Evolutionary conservation across 2,113 vertebrate genomes (phyloP).

Genomic region (Melanocharis versteri): DNA sequence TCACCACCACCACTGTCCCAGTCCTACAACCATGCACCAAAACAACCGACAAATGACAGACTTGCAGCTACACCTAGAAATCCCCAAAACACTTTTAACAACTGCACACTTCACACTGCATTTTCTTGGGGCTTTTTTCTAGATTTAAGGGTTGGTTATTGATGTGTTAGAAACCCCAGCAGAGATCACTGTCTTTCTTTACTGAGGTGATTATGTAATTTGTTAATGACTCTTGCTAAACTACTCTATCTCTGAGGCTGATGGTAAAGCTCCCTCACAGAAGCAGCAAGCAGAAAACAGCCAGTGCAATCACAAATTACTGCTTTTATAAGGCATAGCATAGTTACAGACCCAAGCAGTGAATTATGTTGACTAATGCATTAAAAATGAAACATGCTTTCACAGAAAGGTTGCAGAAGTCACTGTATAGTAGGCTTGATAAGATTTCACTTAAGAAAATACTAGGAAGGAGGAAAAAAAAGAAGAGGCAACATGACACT

Average conservation of each 20-base stretch:
- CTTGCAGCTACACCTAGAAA: not conserved
- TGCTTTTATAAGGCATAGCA: not conserved
- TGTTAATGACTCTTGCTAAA: not conserved
- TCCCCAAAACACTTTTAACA: rapidly evolving
- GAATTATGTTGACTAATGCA: not conserved
- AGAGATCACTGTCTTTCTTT: not conserved
- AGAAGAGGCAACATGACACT: not conserved
- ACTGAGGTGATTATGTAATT: not conserved
- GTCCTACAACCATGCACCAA: not conserved
- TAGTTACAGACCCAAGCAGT: not conserved
- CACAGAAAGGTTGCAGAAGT: not conserved
- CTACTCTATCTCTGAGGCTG: not conserved
- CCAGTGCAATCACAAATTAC: not conserved
- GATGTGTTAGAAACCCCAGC: not conserved
- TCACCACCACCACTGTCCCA: not conserved
- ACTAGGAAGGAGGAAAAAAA: too few relatives aligned
- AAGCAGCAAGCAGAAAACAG: not conserved
- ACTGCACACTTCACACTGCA: not conserved
- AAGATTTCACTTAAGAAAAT: not conserved
- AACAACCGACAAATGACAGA: not conserved
- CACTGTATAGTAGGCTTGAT: not conserved
- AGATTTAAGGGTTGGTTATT: not conserved
- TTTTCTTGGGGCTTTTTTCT: rapidly evolving
- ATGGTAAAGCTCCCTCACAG: not conserved
- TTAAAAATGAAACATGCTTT: not conserved